Evolutionary conservation across 92 coral and sea anemone genomes (phyloP), one percentile per base, ranked within the genome.

Genomic region (Isaurus tuberculatus): DNA sequence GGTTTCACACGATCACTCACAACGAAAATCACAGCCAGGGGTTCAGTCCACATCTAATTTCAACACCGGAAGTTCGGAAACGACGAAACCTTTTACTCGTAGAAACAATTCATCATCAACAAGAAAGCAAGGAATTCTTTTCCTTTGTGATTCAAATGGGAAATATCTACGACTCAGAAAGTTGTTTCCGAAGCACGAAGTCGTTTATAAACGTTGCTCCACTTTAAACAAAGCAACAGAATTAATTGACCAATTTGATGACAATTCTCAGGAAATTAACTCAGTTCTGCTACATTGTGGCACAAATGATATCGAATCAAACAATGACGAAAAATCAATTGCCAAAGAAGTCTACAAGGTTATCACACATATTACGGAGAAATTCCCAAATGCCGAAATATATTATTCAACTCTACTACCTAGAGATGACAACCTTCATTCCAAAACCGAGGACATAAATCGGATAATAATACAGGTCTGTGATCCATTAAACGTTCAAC

Each of bases 111-210:
- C 6, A 64, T 64, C 17, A 26, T 64, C 13, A 64, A 64, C 69
- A 64, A 64, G 16, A 64, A 23, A 64, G 19, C 69, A 26, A 64
- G 17, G 17, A 64, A 64, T 64, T 64, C 31, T 64, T 64, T 64
- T 77, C 43, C 68, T 77, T 25, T 77, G 83, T 57, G 83, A 77
- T 26, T 77, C 69, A 23, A 77, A 77, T 77, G 83, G 42, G 26
- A 77, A n/a, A 77, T 55, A 27, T 27, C 15, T 77, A 20, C 33
- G 69, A 27, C 69, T 64, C 69, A 64, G 69, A 64, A 64, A 64
- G 69, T 14, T 64, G 69, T 64, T 64, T 29, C 19, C 69, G 31
- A 64, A 64, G 27, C 69, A 27, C 17, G 32, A 64, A 64, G 67
- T 60, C 27, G 10, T 60, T 34, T 75, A 75, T 33, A 49, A 46